Evolutionary conservation across 2,888 invertebrate species (phyloP).

Genomic region (Drosophila robusta): DNA sequence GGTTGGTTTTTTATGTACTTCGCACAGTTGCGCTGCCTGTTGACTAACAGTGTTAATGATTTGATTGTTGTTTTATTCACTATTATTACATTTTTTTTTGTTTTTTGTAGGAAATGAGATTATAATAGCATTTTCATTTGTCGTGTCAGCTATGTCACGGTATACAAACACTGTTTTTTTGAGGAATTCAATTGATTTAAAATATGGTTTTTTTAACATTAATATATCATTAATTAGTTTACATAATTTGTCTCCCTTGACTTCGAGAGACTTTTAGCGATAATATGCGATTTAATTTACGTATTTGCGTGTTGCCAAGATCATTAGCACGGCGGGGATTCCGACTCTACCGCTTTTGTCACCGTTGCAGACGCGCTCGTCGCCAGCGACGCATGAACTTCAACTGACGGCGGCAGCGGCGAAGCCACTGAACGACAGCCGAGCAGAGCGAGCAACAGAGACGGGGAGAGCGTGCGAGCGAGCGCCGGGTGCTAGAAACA

Average conservation of each 20-base stretch:
- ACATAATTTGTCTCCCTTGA: neutral
- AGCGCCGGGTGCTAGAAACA: slow-evolving; percentile 23
- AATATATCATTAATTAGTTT: neutral
- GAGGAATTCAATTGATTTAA: slow-evolving; percentile 6
- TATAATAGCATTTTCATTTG: slow-evolving; percentile 28
- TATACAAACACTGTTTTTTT: slow-evolving; percentile 8
- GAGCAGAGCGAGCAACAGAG: slow-evolving; percentile 22
- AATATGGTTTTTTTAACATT: neutral
- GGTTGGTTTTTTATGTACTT: slow-evolving; percentile 3
- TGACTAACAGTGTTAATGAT: slow-evolving; percentile 10
- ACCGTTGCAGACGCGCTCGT: slow-evolving; percentile 45
- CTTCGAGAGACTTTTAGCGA: neutral
- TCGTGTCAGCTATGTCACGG: slow-evolving; percentile 28
- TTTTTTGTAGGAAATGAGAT: slow-evolving; percentile 14
- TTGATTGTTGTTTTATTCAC: slow-evolving; percentile 6
- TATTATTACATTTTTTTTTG: neutral
- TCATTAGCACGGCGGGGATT: slow-evolving; percentile 35
- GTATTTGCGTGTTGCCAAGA: slow-evolving; percentile 24
- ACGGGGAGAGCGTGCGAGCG: slow-evolving; percentile 15
- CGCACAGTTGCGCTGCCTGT: slow-evolving; percentile 2
- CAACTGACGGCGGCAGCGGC: slow-evolving; percentile 52
- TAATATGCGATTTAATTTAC: slow-evolving; percentile 7
- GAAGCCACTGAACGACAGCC: slow-evolving; percentile 27
- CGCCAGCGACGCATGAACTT: slow-evolving; percentile 70
- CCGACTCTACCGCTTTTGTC: slow-evolving; percentile 9